Base-by-base conservation (phyloP, 2,888 invertebrate species). In the Tortrix viridana region DNA sequence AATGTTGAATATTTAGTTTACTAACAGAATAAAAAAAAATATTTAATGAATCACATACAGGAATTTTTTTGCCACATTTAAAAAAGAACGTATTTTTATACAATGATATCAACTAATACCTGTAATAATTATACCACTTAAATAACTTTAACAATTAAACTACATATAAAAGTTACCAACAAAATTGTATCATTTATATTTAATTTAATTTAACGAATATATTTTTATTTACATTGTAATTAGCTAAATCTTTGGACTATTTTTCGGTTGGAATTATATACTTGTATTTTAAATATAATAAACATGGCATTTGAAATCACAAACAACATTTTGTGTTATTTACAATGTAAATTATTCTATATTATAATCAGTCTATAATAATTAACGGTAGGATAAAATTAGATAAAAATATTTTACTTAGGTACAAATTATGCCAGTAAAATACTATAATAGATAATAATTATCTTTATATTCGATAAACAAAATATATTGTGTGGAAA, bases 331-430 rank as follows among this genome's bases (percentile, higher is more conserved):
- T 65, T 59, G 43, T 71, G 70, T 71, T 80, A 80, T 82, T 59
- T 83, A 85, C 81, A 84, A 70, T 73, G 74, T 79, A 73, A 76
- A 71, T 78, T 81, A 80, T 74, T 76, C 79, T 85, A 83, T 77
- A 74, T 32, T 12, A 32, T 81, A 86, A 84, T 89, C 88, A 89
- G 88, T 89, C 88, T 88, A 88, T 88, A 71, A 81, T 84, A 7
- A 32, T 32, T 12, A 87, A 85, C 76, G 80, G 67, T 80, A 80
- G 76, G 68, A 64, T 68, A 67, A 62, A 57, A 57, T 57, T n/a
- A 12, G 44, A 37, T 50, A 44, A 18, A 46, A 22, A 16, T 43
- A 16, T 59, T 46, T 41, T 41, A 4, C 6, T 41, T 6, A 16
- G 16, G 41, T 3, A 0, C 3, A 32, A 32, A 32, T 12, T 2